These are phyloP conservation scores for Falco columbarius DNA, from an alignment of 2,797 vertebrate genomes.

Conservation along the genomic window DNA sequence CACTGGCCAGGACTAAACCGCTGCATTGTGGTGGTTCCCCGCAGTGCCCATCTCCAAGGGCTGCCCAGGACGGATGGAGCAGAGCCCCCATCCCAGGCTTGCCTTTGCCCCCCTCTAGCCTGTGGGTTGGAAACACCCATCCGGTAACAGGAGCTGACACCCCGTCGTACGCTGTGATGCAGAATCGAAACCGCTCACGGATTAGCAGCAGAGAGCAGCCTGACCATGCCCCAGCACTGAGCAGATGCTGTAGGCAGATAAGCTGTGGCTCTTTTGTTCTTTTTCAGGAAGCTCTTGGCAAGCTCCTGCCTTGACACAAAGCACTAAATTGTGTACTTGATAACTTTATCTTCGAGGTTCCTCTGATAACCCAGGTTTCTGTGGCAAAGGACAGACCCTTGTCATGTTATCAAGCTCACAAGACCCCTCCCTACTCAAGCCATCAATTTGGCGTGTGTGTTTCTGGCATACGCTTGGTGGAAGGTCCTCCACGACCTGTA, in stretches of 20 bases:
- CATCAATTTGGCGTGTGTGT: neutral
- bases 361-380: conserved; percentile 19
- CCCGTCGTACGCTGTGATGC: fast-evolving
- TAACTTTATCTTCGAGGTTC: neutral
- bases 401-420: neutral
- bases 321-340: neutral
- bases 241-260: conserved; percentile 32
- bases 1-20: neutral
- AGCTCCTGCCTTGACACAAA: neutral
- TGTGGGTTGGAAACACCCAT: neutral
- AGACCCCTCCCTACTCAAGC: neutral
- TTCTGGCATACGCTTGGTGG: neutral
- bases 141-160: fast-evolving
- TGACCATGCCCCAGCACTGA: neutral
- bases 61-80: neutral
- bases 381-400: neutral
- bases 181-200: neutral
- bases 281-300: conserved; percentile 12
- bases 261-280: conserved; percentile 28
- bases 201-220: neutral
- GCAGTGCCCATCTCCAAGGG: neutral
- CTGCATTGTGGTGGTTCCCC: neutral
- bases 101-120: neutral
- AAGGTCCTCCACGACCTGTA: neutral
- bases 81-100: neutral